A percentile compares a stretch with the other conserved stretches of the same genome.
phyloP scores from a whole-genome alignment of 92 coral and sea anemone species.

The Micromussa lordhowensis region DNA sequence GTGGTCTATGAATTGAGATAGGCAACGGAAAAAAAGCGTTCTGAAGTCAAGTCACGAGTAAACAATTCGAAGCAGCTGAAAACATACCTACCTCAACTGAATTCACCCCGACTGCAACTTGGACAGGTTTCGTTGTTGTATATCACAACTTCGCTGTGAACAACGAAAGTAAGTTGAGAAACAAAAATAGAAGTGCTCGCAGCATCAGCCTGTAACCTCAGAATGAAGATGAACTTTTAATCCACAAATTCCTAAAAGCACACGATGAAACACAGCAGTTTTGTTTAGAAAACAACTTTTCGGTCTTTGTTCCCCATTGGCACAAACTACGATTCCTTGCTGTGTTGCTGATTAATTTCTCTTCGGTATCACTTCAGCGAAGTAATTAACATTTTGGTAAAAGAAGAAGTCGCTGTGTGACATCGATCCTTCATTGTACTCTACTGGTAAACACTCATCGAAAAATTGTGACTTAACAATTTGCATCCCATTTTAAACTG shows the following conservation, averaged over 20 bases:
- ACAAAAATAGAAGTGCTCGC: neutral
- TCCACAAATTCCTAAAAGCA: neutral
- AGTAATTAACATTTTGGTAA: neutral
- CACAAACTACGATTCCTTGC: neutral
- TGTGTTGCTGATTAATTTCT: neutral
- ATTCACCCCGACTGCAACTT: neutral
- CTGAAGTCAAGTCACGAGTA: neutral
- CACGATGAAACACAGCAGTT: neutral
- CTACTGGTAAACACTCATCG: neutral
- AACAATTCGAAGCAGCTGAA: conserved; percentile 1
- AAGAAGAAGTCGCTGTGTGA: neutral
- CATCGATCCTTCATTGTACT: neutral
- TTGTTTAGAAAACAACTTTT: neutral
- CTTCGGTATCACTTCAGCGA: neutral
- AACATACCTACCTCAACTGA: neutral
- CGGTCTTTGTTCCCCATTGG: neutral
- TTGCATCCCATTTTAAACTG: neutral
- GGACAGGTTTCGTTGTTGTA: neutral
- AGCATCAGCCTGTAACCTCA: neutral
- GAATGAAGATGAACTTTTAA: neutral
- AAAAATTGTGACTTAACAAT: neutral
- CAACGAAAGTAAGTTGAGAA: neutral
- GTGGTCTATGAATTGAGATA: neutral
- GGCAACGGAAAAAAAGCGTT: neutral
- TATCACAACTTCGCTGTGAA: neutral